Percentiles rank a stretch among this genome's conserved stretches.
phyloP scores from a whole-genome alignment of 2,113 vertebrate species.

The Silurus meridionalis region DNA sequence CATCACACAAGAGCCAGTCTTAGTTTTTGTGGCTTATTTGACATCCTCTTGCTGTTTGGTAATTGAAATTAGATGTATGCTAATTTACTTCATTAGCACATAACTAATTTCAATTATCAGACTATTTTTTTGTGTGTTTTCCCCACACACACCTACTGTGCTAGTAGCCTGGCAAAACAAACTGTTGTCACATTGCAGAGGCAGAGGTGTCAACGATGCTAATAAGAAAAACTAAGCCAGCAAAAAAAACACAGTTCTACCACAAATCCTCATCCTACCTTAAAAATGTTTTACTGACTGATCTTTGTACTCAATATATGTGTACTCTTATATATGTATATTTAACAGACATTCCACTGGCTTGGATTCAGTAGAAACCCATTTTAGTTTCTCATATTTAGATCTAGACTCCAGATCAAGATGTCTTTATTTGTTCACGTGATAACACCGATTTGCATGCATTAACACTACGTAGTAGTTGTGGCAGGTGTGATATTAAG shows the following conservation, averaged over 20 bases:
- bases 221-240: not conserved
- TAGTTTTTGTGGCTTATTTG: not conserved
- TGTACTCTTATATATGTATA: no score
- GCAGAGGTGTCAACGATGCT: not conserved
- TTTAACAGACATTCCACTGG: not conserved
- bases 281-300: not conserved
- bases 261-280: not conserved
- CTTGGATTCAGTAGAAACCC: not conserved
- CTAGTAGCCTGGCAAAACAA: not conserved
- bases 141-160: not conserved
- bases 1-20: constrained; percentile 1
- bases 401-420: not conserved
- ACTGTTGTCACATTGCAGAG: not conserved
- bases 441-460: not conserved
- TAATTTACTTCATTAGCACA: not conserved
- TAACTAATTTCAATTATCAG: constrained; percentile 1
- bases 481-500: constrained; percentile 12
- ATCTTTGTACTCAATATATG: not conserved
- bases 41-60: constrained; percentile 15
- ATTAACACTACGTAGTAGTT: not conserved
- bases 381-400: not conserved
- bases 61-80: not conserved
- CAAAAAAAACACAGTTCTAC: not conserved
- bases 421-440: not conserved
- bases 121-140: not conserved